These are phyloP conservation scores for Autographa gamma DNA, from an alignment of 2,888 invertebrate species.

Conservation along the genomic window DNA sequence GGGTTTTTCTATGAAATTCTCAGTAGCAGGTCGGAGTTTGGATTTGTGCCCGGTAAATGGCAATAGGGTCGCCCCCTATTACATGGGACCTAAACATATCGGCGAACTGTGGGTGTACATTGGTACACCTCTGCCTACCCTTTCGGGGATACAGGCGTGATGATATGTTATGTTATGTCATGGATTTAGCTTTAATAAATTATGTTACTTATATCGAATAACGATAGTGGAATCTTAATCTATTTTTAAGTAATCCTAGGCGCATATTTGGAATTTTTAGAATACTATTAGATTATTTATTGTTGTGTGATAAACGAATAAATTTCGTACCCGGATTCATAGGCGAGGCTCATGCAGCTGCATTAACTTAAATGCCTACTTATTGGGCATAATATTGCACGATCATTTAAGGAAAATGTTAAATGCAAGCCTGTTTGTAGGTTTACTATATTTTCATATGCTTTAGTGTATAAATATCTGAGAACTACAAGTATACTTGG, in stretches of 20 bases:
- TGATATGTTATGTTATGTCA: too few relatives aligned
- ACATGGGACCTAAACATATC: too few relatives aligned
- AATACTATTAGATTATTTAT: neutral
- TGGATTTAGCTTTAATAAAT: constrained; percentile 38
- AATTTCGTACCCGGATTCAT: too few relatives aligned
- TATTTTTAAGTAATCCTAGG: neutral
- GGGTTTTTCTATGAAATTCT: too few relatives aligned
- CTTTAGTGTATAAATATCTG: constrained; percentile 17
- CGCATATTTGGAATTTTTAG: neutral
- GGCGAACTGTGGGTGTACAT: too few relatives aligned
- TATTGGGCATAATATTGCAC: neutral
- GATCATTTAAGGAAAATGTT: constrained; percentile 24
- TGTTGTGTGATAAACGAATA: too few relatives aligned
- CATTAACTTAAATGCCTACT: neutral
- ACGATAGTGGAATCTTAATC: neutral
- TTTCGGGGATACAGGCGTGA: too few relatives aligned
- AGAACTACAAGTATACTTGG: constrained; percentile 4
- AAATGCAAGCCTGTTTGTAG: constrained; percentile 5
- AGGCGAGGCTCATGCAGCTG: too few relatives aligned
- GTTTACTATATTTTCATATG: constrained; percentile 12
- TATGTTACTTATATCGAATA: constrained; percentile 10
- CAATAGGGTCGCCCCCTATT: too few relatives aligned
- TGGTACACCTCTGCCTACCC: too few relatives aligned
- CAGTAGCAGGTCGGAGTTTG: too few relatives aligned
- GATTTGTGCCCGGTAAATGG: too few relatives aligned